Evolutionary conservation across 2,797 vertebrate species (phyloP).

Genomic region (Gastrophryne carolinensis): DNA sequence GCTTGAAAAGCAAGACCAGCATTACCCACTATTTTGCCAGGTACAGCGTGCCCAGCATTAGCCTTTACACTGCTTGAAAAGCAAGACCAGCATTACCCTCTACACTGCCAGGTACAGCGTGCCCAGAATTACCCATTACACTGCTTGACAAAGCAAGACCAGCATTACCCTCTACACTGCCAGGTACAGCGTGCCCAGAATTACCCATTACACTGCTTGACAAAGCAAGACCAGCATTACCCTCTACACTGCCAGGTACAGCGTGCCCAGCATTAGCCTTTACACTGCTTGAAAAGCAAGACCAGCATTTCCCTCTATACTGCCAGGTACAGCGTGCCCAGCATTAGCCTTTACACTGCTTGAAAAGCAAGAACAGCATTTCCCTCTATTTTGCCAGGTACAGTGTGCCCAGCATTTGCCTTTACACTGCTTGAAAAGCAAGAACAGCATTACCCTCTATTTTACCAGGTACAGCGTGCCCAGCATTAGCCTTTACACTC

Average conservation of each 20-base stretch:
- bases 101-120: not conserved
- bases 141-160: not conserved
- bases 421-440: not conserved
- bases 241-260: not conserved
- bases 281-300: not conserved
- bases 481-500: too few relatives aligned
- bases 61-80: not conserved
- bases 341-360: too few relatives aligned
- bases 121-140: not conserved
- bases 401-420: not conserved
- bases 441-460: too few relatives aligned
- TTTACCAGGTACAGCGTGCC: too few relatives aligned
- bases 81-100: not conserved
- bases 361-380: too few relatives aligned
- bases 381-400: not conserved
- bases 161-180: not conserved
- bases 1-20: too few relatives aligned
- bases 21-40: not conserved
- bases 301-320: not conserved
- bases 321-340: not conserved
- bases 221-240: not conserved
- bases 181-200: not conserved
- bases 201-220: not conserved
- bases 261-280: not conserved
- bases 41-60: not conserved